A percentile compares a stretch with the other conserved stretches of the same genome.
phyloP scores from a whole-genome alignment of 2,888 invertebrate species.

The Chamaedrilus cognettii region DNA sequence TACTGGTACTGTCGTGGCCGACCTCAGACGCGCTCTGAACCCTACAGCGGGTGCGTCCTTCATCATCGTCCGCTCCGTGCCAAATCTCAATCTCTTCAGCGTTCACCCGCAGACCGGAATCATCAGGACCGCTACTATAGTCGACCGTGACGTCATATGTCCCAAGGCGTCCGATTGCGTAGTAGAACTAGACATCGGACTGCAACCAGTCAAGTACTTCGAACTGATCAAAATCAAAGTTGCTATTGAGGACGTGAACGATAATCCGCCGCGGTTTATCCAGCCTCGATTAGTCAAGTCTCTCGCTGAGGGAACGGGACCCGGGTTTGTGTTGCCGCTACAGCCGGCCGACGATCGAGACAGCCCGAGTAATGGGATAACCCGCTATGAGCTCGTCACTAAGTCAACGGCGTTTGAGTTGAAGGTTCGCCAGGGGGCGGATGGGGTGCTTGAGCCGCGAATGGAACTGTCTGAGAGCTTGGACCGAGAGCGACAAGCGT shows the following conservation, averaged over 20 bases:
- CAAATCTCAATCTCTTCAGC: neutral
- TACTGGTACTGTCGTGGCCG: neutral
- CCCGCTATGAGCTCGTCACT: constrained; percentile 23
- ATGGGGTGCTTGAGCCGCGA: neutral
- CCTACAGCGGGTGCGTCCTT: neutral
- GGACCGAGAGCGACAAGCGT: constrained; percentile 12
- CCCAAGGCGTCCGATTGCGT: neutral
- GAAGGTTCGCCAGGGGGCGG: neutral
- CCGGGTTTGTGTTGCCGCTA: constrained; percentile 25
- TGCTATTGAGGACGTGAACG: constrained; percentile 27
- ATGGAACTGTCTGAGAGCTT: constrained; percentile 9
- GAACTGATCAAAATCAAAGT: constrained; percentile 24
- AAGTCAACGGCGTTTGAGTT: constrained; percentile 14
- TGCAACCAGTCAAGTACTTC: constrained; percentile 6
- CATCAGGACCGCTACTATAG: neutral
- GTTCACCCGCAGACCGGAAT: neutral
- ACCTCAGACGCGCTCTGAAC: neutral
- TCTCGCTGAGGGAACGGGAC: constrained; percentile 27
- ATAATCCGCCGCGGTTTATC: constrained; percentile 16
- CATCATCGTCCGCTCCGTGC: neutral
- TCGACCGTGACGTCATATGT: constrained; percentile 10
- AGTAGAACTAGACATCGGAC: constrained; percentile 17
- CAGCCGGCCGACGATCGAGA: constrained; percentile 36
- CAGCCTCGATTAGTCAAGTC: neutral
- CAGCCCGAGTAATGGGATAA: constrained; percentile 24